Conservation (phyloP, 2,113 vertebrate genomes). For the Sinocyclocheilus maitianheensis region DNA sequence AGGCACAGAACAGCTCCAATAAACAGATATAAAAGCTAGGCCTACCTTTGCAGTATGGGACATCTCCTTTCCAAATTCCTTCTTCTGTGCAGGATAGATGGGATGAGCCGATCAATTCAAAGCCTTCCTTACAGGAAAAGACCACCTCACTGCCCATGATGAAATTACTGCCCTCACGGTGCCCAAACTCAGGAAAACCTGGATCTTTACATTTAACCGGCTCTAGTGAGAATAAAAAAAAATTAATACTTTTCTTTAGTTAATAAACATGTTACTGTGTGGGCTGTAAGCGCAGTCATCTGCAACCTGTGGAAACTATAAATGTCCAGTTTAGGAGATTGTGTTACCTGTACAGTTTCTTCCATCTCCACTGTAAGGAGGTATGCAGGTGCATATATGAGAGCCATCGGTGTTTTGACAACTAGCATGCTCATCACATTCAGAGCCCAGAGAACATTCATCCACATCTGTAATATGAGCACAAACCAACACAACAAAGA, state of each 20-base stretch:
- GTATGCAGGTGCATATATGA: constrained; percentile 86
- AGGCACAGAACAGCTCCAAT: background rate
- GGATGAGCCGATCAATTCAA: constrained; percentile 76
- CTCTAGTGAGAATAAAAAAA: constrained; percentile 73
- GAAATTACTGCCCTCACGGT: constrained; percentile 75
- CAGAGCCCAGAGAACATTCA: constrained; percentile 93
- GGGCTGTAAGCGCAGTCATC: background rate
- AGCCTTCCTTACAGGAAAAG: constrained; percentile 84
- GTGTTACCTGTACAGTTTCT: constrained; percentile 91
- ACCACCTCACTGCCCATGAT: constrained; percentile 81
- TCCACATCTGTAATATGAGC: constrained; percentile 83
- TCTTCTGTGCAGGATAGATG: constrained; percentile 81
- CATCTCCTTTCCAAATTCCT: constrained; percentile 78
- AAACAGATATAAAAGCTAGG: background rate
- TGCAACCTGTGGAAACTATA: background rate
- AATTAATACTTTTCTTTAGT: background rate
- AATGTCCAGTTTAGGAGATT: background rate
- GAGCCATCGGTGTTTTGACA: constrained; percentile 94
- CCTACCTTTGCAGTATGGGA: constrained; percentile 87
- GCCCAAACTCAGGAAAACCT: constrained; percentile 83
- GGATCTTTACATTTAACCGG: constrained; percentile 86
- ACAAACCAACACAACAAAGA: constrained; percentile 8
- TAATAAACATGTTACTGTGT: background rate
- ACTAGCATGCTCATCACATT: constrained; percentile 85
- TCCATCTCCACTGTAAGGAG: constrained; percentile 89